Conservation (phyloP, 2,888 invertebrate species). For the Nomada goodeniana region DNA sequence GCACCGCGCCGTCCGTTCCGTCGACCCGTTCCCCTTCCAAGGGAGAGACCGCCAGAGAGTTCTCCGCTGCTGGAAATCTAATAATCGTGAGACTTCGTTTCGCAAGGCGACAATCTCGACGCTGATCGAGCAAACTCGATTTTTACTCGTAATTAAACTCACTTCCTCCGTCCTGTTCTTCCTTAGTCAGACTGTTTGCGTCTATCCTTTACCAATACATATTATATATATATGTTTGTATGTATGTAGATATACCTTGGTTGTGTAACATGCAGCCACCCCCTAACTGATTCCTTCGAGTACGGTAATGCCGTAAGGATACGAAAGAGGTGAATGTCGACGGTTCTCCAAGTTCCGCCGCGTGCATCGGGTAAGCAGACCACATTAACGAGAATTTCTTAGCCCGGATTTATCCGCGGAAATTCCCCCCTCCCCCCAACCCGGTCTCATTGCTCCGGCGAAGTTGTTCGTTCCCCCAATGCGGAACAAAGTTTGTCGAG, state of each 20-base stretch:
- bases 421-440: neutral
- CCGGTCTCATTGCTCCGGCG: neutral
- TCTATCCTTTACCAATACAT: neutral
- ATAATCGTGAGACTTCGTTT: constrained; percentile 69
- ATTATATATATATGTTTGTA: too few species aligned
- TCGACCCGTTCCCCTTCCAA: constrained; percentile 33
- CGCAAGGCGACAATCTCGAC: constrained; percentile 68
- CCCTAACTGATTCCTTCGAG: constrained; percentile 1
- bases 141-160: constrained; percentile 72
- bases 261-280: too few species aligned
- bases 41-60: constrained; percentile 19
- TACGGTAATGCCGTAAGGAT: constrained; percentile 35
- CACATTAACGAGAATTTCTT: constrained; percentile 40
- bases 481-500: constrained; percentile 27
- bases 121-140: constrained; percentile 71
- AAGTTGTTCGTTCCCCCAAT: constrained; percentile 5
- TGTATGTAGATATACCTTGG: too few species aligned
- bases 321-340: constrained; percentile 3
- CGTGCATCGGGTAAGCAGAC: constrained; percentile 21
- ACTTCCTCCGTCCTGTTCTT: constrained; percentile 37
- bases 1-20: constrained; percentile 34
- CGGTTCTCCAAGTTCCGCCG: neutral
- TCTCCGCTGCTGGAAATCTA: constrained; percentile 62
- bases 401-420: neutral
- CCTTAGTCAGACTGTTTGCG: constrained; percentile 22